Evolutionary conservation across 2,797 vertebrate genomes (phyloP).

Genomic region (Bradypus variegatus): DNA sequence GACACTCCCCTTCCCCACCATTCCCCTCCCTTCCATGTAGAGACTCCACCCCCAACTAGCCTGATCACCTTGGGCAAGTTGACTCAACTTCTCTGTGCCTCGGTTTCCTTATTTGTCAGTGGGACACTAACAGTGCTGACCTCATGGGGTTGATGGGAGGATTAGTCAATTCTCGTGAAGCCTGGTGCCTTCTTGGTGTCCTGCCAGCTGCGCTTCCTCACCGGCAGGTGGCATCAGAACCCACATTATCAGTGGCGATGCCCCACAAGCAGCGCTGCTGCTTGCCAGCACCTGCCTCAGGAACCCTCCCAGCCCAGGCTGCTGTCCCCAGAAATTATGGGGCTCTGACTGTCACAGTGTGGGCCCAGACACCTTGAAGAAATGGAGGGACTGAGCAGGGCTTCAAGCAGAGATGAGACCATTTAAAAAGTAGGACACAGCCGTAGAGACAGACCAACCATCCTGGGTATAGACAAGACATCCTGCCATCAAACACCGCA

Average conservation of each 20-base stretch:
- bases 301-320: neutral
- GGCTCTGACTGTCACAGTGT: neutral
- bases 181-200: neutral
- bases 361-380: neutral
- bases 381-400: neutral
- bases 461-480: neutral
- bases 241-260: neutral
- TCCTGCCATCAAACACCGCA: neutral
- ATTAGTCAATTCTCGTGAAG: neutral
- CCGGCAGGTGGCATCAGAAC: slow-evolving; percentile 47
- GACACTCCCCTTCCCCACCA: neutral
- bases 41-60: neutral
- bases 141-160: neutral
- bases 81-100: neutral
- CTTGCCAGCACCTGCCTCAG: too few species aligned
- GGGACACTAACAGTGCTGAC: neutral
- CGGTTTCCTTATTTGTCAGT: neutral
- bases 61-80: neutral
- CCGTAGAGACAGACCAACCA: neutral
- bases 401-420: neutral
- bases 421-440: neutral
- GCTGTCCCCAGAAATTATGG: neutral
- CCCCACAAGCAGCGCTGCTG: neutral
- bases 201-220: neutral
- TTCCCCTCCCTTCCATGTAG: neutral